Conservation (phyloP, 2,113 vertebrate genomes). For the Festucalex cinctus region DNA sequence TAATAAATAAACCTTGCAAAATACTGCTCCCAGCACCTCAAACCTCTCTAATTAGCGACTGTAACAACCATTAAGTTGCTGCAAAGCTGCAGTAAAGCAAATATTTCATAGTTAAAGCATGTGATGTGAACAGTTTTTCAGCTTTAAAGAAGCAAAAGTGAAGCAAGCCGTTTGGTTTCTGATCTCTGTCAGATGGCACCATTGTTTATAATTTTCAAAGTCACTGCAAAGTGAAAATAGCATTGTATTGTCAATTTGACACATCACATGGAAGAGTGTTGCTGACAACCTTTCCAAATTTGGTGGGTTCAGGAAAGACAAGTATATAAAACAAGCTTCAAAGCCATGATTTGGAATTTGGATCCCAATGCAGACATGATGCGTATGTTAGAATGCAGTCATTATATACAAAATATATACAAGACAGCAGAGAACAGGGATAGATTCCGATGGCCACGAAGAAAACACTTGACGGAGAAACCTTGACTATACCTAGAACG, state of each 20-base stretch:
- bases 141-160: background rate
- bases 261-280: background rate
- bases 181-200: background rate
- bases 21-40: background rate
- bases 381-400: too few species aligned
- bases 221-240: background rate
- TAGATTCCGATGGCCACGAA: too few species aligned
- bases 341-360: too few species aligned
- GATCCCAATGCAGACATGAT: too few species aligned
- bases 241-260: background rate
- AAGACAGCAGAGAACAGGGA: too few species aligned
- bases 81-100: background rate
- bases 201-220: background rate
- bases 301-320: background rate
- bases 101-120: background rate
- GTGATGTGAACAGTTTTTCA: background rate
- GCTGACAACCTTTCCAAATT: background rate
- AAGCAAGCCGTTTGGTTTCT: background rate
- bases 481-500: too few species aligned
- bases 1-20: slow-evolving; percentile 1
- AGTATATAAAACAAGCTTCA: background rate
- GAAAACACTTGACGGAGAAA: too few species aligned
- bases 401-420: too few species aligned
- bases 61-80: background rate
- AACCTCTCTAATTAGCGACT: background rate